Evolutionary conservation across 2,888 invertebrate species (phyloP), one percentile per base, ranked within the genome.

Genomic region (Drosophila suboccidentalis): DNA sequence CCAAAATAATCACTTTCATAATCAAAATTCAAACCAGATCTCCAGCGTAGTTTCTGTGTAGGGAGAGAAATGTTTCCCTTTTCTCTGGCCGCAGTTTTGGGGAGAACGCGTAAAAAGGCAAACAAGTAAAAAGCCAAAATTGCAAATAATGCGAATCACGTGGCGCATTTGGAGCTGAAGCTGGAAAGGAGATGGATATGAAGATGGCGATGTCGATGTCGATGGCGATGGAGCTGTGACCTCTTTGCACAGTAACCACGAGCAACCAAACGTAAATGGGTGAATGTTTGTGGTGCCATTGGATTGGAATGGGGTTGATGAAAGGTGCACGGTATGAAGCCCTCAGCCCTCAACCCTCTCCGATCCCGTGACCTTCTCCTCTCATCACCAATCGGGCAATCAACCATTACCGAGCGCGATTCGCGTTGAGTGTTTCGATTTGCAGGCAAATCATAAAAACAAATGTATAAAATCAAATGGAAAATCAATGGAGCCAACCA

Each of bases 371-470:
- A 36, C 44, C 17, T 13, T 19, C n/a, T n/a, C 55, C 50, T 26
- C 46, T 26, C n/a, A 8, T 8, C 46, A 41, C 15, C 46, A 57
- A 75, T 71, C 80, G 68, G 64, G 73, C 80, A 87, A 85, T 85
- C 84, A 87, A 82, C 84, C 87, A 82, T 87, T 85, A 80, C 83
- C 73, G 79, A 79, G 62, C 79, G 69, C 84, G 84, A 80, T 84
- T 84, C 75, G 46, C 74, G 87, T 82, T 87, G 84, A 84, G 87
- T 87, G 82, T 83, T 87, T 84, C 87, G 84, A 85, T 84, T 84
- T 84, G 87, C 87, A 78, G 87, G 78, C 87, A 87, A 87, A 85
- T 85, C 87, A 87, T 87, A 85, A 85, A 84, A 84, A 82, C 80
- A 84, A 85, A 85, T 85, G 84, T 78, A 84, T 82, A 85, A 87